phyloP scores from a whole-genome alignment of 1,140 invertebrate genomes.

The Druon quercuslanigerum region DNA sequence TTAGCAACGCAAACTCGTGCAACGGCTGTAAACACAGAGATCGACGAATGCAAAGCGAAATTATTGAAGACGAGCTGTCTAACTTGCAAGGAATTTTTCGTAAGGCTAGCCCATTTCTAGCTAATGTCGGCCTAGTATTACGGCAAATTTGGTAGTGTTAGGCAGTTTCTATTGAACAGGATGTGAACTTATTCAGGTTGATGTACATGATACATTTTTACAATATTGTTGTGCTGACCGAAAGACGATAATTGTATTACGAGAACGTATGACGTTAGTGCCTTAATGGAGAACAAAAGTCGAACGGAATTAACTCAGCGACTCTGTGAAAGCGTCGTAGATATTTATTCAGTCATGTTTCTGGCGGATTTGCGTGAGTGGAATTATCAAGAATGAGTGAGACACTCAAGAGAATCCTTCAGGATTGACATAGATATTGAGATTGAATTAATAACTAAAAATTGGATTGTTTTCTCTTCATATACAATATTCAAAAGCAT shows the following conservation, averaged over 20 bases:
- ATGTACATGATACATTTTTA: not conserved
- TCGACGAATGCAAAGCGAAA: slow-evolving; percentile 6
- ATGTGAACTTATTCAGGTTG: slow-evolving; percentile 13
- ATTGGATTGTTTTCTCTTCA: no score
- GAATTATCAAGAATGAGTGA: no score
- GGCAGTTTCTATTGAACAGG: not conserved
- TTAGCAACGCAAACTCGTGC: slow-evolving; percentile 53
- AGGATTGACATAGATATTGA: no score
- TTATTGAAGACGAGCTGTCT: not conserved
- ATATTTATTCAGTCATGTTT: not conserved
- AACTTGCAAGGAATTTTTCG: no score
- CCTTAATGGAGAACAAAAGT: slow-evolving; percentile 13
- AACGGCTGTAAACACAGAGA: slow-evolving; percentile 35
- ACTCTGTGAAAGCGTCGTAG: not conserved
- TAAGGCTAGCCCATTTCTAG: no score
- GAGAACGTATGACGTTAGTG: slow-evolving; percentile 12
- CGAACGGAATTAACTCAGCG: not conserved
- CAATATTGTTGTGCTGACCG: slow-evolving; percentile 14
- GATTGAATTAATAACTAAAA: no score
- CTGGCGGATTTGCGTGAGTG: no score
- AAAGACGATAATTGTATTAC: slow-evolving; percentile 20
- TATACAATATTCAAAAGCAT: no score
- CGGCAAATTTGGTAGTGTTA: no score
- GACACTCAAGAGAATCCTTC: no score
- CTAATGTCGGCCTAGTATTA: no score